Percentiles rank a stretch among this genome's conserved stretches.
These are phyloP conservation scores for Drosophila equinoxialis DNA, from an alignment of 1,140 invertebrate species.

Conservation along the genomic window DNA sequence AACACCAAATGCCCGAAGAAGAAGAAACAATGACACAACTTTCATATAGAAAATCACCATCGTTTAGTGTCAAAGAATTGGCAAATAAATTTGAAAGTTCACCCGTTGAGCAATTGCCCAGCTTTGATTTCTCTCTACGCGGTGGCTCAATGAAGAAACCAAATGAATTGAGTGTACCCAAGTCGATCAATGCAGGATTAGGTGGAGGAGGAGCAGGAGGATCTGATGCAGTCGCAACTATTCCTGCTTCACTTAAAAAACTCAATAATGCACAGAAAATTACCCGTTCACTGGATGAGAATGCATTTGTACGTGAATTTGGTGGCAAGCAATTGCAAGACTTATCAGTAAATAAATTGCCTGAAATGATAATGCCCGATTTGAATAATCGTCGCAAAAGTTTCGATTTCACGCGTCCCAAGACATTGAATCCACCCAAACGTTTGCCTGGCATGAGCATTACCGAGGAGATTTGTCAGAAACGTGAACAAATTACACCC, in stretches of 20 bases:
- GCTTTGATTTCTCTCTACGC: conserved; percentile 73
- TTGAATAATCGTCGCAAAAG: conserved; percentile 81
- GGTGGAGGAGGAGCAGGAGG: too few relatives aligned
- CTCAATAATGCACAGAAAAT: conserved; percentile 86
- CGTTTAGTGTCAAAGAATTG: conserved; percentile 85
- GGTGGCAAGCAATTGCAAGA: conserved; percentile 83
- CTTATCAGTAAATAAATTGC: conserved; percentile 63
- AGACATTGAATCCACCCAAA: conserved; percentile 84
- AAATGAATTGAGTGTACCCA: conserved; percentile 56
- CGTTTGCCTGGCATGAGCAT: conserved; percentile 84
- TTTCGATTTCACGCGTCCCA: conserved; percentile 83
- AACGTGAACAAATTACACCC: conserved; percentile 82
- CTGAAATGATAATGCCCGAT: conserved; percentile 63
- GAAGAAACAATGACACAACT: conserved; percentile 4
- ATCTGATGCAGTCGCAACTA: conserved; percentile 19
- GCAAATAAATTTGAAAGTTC: conserved; percentile 85
- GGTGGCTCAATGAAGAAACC: conserved; percentile 68
- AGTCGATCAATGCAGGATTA: conserved; percentile 29
- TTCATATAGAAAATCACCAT: conserved; percentile 64
- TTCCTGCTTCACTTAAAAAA: conserved; percentile 70
- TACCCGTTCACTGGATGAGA: conserved; percentile 88
- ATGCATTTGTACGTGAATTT: conserved; percentile 87
- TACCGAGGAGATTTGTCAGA: conserved; percentile 71
- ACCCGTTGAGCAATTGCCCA: conserved; percentile 82
- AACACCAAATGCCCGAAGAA: not conserved